Conservation (phyloP, 2,113 vertebrate species). For the Indri indri region DNA sequence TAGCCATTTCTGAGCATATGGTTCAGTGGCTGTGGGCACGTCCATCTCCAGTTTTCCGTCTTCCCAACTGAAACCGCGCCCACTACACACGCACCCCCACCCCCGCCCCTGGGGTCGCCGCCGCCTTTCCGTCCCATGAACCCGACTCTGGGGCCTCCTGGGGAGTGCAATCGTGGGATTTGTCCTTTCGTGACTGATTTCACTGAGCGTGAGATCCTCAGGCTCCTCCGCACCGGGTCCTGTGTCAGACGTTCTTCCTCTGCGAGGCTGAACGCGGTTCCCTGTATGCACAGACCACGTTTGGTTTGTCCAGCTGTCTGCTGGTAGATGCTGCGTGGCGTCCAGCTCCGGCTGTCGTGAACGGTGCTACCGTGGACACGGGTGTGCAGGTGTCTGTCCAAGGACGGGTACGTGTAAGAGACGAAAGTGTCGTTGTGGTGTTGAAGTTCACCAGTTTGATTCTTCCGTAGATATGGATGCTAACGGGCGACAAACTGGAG, state of each 20-base stretch:
- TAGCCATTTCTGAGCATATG: too few relatives aligned
- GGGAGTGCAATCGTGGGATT: accelerated
- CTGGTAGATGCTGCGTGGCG: accelerated
- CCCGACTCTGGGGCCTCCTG: accelerated
- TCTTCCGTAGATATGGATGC: slow-evolving; percentile 94
- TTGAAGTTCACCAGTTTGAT: neutral
- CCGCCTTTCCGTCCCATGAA: accelerated
- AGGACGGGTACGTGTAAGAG: accelerated
- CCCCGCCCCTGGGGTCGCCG: neutral
- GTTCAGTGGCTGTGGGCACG: accelerated
- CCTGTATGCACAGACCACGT: accelerated
- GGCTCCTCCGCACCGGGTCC: accelerated
- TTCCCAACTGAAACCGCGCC: neutral
- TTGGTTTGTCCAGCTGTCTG: accelerated
- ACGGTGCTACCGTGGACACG: accelerated
- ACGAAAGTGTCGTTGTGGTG: accelerated
- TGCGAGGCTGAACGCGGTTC: neutral
- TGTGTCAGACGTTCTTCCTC: neutral
- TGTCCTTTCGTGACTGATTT: neutral
- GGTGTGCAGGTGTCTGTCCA: neutral
- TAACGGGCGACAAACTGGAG: slow-evolving; percentile 97
- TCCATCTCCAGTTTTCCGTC: neutral
- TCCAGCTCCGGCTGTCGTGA: neutral
- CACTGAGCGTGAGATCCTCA: neutral
- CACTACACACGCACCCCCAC: neutral